Conservation (phyloP, 2,797 vertebrate genomes). For the Apodemus agrarius region DNA sequence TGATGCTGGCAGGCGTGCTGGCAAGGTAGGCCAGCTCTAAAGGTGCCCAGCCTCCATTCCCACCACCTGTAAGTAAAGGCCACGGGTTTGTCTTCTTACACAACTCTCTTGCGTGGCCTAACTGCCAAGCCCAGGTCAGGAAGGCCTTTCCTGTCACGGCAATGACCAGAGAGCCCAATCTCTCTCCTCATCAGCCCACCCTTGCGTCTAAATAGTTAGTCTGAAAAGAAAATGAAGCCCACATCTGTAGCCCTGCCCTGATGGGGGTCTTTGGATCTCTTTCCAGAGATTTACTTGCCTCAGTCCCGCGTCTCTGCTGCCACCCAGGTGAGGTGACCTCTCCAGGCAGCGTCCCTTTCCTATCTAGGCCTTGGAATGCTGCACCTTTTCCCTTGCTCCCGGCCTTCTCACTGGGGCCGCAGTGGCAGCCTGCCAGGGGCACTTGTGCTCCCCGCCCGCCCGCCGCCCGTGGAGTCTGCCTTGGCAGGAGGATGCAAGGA, state of each 20-base stretch:
- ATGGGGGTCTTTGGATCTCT: constrained; percentile 54
- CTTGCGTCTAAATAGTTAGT: neutral
- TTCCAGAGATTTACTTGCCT: constrained; percentile 41
- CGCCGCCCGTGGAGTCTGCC: neutral
- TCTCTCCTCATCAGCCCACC: constrained; percentile 53
- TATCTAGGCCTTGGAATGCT: neutral
- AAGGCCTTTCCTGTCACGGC: constrained; percentile 32
- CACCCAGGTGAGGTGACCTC: constrained; percentile 50
- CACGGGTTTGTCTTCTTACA: neutral
- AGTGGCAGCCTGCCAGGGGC: neutral
- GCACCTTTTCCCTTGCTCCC: neutral
- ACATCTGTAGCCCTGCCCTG: constrained; percentile 63
- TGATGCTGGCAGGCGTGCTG: rapidly evolving
- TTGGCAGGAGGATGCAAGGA: neutral
- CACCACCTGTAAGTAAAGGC: constrained; percentile 16
- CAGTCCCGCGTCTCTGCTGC: constrained; percentile 71
- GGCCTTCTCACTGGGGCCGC: neutral
- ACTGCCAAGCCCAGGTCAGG: constrained; percentile 37
- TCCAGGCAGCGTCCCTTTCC: constrained; percentile 30
- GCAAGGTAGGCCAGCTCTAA: neutral
- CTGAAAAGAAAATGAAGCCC: constrained; percentile 45
- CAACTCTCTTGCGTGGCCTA: neutral
- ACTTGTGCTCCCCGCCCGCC: neutral
- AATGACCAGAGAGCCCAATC: neutral
- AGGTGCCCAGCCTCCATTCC: neutral